These are phyloP conservation scores for Pelodytes ibericus DNA, from an alignment of 2,797 vertebrate species.

Conservation along the genomic window DNA sequence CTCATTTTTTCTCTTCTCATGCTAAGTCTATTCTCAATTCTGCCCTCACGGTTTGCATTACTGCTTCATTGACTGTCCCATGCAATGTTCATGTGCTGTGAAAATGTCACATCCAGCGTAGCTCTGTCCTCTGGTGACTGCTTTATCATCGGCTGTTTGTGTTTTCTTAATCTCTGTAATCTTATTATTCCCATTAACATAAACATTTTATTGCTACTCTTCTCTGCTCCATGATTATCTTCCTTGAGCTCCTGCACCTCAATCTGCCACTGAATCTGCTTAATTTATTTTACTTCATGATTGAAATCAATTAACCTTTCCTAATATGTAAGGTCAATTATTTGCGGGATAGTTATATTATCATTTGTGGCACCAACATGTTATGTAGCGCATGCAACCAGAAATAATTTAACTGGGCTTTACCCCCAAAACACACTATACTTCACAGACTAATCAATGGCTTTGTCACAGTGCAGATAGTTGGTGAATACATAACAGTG, in stretches of 20 bases:
- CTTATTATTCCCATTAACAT: not conserved
- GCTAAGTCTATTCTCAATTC: not conserved
- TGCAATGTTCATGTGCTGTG: not conserved
- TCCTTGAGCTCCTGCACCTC: not conserved
- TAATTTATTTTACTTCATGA: not conserved
- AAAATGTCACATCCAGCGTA: not conserved
- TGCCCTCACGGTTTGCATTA: not conserved
- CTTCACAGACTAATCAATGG: not conserved
- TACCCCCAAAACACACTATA: not conserved
- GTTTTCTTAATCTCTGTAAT: not conserved
- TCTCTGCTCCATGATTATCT: not conserved
- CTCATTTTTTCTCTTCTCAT: not conserved
- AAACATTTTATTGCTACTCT: not conserved
- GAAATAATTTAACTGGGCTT: not conserved
- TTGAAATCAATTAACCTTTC: not conserved
- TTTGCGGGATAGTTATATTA: not conserved
- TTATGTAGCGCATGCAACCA: not conserved
- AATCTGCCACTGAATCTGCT: no score
- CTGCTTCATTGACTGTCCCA: not conserved
- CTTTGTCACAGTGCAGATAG: conserved; percentile 15
- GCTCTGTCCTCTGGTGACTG: not conserved
- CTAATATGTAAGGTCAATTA: not conserved
- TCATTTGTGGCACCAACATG: not conserved
- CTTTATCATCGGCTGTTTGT: not conserved
- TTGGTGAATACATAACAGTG: not conserved